These are phyloP conservation scores for Acronicta psi DNA, from an alignment of 2,888 invertebrate species.

Conservation along the genomic window DNA sequence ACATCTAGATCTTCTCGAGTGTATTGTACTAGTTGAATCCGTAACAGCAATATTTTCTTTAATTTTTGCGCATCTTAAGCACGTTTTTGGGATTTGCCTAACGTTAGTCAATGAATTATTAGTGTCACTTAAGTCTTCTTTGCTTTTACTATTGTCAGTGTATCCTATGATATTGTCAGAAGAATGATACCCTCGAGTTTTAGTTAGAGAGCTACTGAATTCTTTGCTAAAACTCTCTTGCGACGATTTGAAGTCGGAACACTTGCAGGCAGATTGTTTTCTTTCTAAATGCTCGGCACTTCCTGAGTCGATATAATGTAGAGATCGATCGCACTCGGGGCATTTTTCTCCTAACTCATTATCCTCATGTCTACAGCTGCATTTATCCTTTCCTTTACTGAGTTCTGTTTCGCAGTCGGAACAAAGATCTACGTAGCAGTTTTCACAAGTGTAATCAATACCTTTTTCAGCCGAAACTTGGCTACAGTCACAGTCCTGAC, in stretches of 20 bases:
- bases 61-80: constrained; percentile 85
- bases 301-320: constrained; percentile 83
- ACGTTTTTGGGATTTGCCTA: constrained; percentile 80
- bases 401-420: constrained; percentile 83
- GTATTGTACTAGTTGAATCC: constrained; percentile 70
- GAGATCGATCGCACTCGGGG: constrained; percentile 79
- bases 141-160: constrained; percentile 73
- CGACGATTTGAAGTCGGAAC: constrained; percentile 83
- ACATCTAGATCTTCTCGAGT: constrained; percentile 77
- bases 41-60: constrained; percentile 85
- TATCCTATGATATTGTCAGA: constrained; percentile 84
- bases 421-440: constrained; percentile 81
- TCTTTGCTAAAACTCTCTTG: constrained; percentile 85
- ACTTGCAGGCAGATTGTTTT: constrained; percentile 77
- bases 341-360: constrained; percentile 76
- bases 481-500: constrained; percentile 78
- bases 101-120: constrained; percentile 76
- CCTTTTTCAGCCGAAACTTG: constrained; percentile 82
- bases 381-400: constrained; percentile 74
- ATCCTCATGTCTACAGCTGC: constrained; percentile 70
- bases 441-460: constrained; percentile 82
- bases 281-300: constrained; percentile 80
- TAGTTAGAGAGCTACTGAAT: constrained; percentile 72
- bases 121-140: constrained; percentile 76
- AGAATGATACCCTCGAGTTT: constrained; percentile 83